Conservation (phyloP, 2,797 vertebrate species). For the Eutrigla gurnardus region DNA sequence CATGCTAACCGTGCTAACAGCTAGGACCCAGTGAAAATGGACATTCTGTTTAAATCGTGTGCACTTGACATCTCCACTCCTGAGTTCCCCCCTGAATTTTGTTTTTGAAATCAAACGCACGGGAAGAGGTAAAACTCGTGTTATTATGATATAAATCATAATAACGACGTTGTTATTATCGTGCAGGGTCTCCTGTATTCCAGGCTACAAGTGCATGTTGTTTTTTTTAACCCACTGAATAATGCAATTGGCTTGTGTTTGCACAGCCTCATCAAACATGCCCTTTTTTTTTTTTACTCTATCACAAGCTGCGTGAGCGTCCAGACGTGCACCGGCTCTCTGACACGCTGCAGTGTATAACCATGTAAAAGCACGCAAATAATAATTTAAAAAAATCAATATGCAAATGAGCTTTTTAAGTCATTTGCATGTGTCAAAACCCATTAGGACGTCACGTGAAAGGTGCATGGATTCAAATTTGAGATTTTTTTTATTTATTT, state of each 20-base stretch:
- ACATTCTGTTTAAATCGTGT: slow-evolving; percentile 34
- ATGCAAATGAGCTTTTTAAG: slow-evolving; percentile 69
- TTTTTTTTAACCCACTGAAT: slow-evolving; percentile 59
- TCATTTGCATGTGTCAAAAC: slow-evolving; percentile 79
- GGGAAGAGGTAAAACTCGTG: not conserved
- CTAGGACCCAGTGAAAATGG: slow-evolving; percentile 8
- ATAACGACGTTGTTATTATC: slow-evolving; percentile 1
- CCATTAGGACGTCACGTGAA: slow-evolving; percentile 39
- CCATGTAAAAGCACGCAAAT: slow-evolving; percentile 50
- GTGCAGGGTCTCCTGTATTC: slow-evolving; percentile 25
- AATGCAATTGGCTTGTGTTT: slow-evolving; percentile 70
- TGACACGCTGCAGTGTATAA: slow-evolving; percentile 53
- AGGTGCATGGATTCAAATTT: slow-evolving; percentile 42
- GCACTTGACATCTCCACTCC: slow-evolving; percentile 11
- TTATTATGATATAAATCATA: not conserved
- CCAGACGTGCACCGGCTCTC: slow-evolving; percentile 44
- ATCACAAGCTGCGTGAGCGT: slow-evolving; percentile 51
- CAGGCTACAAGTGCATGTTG: slow-evolving; percentile 48
- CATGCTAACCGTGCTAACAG: slow-evolving; percentile 68
- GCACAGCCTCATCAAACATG: slow-evolving; percentile 77
- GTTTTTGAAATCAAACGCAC: slow-evolving; percentile 26
- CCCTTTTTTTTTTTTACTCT: slow-evolving; percentile 55
- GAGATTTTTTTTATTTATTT: not conserved
- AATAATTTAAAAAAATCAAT: slow-evolving; percentile 60
- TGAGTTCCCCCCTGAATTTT: not conserved